Percentiles rank a stretch among this genome's conserved stretches.
Evolutionary conservation across 2,888 invertebrate species (phyloP).

Genomic region (Amorpha juglandis): DNA sequence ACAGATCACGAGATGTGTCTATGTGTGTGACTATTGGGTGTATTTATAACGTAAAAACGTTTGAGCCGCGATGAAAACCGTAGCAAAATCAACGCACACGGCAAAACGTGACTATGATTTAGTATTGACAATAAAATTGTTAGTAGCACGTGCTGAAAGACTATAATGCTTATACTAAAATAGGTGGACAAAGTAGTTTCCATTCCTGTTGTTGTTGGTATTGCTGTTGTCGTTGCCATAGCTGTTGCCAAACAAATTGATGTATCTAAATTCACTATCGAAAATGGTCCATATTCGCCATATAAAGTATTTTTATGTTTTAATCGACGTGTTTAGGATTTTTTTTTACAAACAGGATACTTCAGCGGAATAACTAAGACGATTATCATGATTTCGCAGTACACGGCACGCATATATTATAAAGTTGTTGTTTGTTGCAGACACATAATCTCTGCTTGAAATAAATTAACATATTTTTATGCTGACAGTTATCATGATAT

Average conservation of each 20-base stretch:
- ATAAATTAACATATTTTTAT: conserved; percentile 24
- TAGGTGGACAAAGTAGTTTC: too few relatives aligned
- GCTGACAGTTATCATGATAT: conserved; percentile 14
- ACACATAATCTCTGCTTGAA: conserved; percentile 15
- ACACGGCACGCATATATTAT: conserved; percentile 36
- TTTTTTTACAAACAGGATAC: conserved; percentile 10
- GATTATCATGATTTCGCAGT: conserved; percentile 36
- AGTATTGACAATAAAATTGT: too few relatives aligned
- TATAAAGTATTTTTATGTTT: background rate
- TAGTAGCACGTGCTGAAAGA: too few relatives aligned
- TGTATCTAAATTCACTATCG: too few relatives aligned
- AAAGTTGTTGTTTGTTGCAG: conserved; percentile 26
- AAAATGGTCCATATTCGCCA: too few relatives aligned
- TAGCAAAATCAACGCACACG: background rate
- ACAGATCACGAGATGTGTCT: too few relatives aligned
- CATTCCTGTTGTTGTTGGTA: too few relatives aligned
- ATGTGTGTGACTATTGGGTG: too few relatives aligned
- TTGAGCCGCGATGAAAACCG: background rate
- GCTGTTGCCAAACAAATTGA: too few relatives aligned
- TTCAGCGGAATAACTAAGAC: conserved; percentile 26
- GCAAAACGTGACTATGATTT: background rate
- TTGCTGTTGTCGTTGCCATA: too few relatives aligned
- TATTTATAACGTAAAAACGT: background rate
- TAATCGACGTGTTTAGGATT: too few relatives aligned
- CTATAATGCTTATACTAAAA: too few relatives aligned